Base-by-base conservation (phyloP, 1,140 invertebrate genomes). In the Sipha flava region DNA sequence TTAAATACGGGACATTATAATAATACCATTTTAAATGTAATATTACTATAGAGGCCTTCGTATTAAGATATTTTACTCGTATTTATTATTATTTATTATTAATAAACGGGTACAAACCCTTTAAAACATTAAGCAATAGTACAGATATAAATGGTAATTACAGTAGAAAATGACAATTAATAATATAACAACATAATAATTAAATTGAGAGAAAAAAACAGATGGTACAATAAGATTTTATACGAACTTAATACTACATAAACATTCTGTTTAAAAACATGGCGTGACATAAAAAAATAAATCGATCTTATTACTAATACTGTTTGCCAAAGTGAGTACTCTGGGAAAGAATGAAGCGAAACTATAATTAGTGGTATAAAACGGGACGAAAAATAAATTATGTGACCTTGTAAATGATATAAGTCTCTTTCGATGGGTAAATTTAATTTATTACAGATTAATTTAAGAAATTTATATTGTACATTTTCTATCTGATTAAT, bases 381-480 rank as follows among this genome's bases (percentile, higher is more conserved):
- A 57, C 29, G 54, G 26, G 21, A 57, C 54, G 12, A 57, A 2
- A 16, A 29, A 29, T 5, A 57, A 10, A 57, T 29, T 57, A 3
- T 57, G 54, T 57, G 26, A 57, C 23, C 54, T 57, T 59, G n/a
- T 4, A 59, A 5, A 12, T 59, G 9, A 59, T 59, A 52, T n/a
- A 52, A 52, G 21, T 52, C 49, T 37, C 62, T 14, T 14, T 34
- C 62, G 34, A 64, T 68, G 9, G 23, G 3, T 16, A 68, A 23
- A 68, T 68, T 68, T 68, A 68, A 68, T 68, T 68, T 68, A 68
- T 14, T 23, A 68, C 64, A 43, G 12, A 43, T 40, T 68, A 68
- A 68, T 43, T 68, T 68, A 23, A 45, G 14, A 16, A 68, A 43
- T 68, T 23, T 43, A 43, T 40, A 43, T 9, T 68, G 34, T 2